A percentile compares a stretch with the other conserved stretches of the same genome.
These are phyloP conservation scores for Ciconia nigra DNA, from an alignment of 2,797 vertebrate species.

Conservation along the genomic window DNA sequence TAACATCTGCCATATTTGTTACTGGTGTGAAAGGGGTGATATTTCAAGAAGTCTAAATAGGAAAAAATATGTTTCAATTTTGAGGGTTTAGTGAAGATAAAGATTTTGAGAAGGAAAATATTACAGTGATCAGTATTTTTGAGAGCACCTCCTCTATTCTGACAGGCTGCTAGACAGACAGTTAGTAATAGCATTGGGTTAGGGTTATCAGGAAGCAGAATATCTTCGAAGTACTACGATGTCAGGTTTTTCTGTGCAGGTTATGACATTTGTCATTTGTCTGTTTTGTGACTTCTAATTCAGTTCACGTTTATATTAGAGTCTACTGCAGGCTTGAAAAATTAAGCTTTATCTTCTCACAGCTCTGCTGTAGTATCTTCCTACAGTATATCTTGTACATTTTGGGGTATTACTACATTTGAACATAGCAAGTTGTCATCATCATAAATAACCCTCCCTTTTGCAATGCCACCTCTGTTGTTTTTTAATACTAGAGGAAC, in stretches of 20 bases:
- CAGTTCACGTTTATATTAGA: background rate
- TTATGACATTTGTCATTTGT: background rate
- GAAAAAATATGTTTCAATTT: background rate
- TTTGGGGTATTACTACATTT: background rate
- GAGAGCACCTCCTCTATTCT: background rate
- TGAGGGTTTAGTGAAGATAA: background rate
- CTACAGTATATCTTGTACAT: background rate
- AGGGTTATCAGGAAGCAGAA: background rate
- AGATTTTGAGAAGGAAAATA: constrained; percentile 4
- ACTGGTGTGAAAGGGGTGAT: background rate
- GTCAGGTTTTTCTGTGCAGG: background rate
- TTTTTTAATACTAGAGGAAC: background rate
- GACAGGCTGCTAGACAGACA: background rate
- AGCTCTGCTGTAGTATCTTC: background rate
- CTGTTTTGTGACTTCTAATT: background rate
- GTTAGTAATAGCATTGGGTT: background rate
- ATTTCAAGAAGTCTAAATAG: background rate
- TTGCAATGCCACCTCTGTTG: background rate
- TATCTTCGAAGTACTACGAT: background rate
- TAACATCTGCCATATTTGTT: constrained; percentile 6
- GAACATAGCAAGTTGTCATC: background rate
- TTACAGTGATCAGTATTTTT: background rate
- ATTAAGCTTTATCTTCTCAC: background rate
- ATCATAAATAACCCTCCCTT: background rate
- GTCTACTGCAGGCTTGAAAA: background rate